phyloP scores from a whole-genome alignment of 2,888 invertebrate species.

The Pollenia griseotomentosa region DNA sequence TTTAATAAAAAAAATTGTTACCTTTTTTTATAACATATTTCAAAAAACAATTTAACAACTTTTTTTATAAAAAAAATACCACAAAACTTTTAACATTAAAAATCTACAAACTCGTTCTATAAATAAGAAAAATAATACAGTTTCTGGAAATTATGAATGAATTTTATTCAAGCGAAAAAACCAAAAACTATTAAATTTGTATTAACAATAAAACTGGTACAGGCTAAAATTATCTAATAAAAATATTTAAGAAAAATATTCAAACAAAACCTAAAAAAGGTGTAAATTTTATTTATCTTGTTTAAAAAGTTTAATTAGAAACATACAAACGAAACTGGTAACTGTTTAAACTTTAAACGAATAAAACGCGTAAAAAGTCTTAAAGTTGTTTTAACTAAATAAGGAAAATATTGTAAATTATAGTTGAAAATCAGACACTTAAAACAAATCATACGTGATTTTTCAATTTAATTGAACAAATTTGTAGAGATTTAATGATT shows the following conservation, averaged over 20 bases:
- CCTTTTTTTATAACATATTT: slow-evolving; percentile 14
- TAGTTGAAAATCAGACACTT: slow-evolving; percentile 30
- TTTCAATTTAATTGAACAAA: slow-evolving; percentile 69
- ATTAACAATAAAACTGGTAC: slow-evolving; percentile 37
- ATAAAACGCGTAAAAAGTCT: neutral
- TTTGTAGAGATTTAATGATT: slow-evolving; percentile 57
- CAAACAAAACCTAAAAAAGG: slow-evolving; percentile 27
- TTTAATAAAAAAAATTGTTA: slow-evolving; percentile 38
- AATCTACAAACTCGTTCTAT: slow-evolving; percentile 49
- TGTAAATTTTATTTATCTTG: slow-evolving; percentile 62
- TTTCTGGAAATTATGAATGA: slow-evolving; percentile 67
- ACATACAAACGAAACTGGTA: slow-evolving; percentile 1
- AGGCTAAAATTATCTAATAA: slow-evolving; percentile 3
- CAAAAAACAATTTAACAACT: slow-evolving; percentile 29
- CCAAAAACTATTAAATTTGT: slow-evolving; percentile 28
- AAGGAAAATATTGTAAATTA: slow-evolving; percentile 65
- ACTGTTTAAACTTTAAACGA: neutral
- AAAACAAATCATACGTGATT: slow-evolving; percentile 61
- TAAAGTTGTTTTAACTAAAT: slow-evolving; percentile 62
- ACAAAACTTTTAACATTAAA: slow-evolving; percentile 15
- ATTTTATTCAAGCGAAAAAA: slow-evolving; percentile 30
- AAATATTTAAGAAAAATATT: slow-evolving; percentile 1
- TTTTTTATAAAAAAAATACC: slow-evolving; percentile 7
- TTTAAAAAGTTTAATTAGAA: slow-evolving; percentile 39
- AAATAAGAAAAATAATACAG: slow-evolving; percentile 40